These are phyloP conservation scores for Corvus cornix DNA, from an alignment of 2,113 vertebrate species.

Conservation along the genomic window DNA sequence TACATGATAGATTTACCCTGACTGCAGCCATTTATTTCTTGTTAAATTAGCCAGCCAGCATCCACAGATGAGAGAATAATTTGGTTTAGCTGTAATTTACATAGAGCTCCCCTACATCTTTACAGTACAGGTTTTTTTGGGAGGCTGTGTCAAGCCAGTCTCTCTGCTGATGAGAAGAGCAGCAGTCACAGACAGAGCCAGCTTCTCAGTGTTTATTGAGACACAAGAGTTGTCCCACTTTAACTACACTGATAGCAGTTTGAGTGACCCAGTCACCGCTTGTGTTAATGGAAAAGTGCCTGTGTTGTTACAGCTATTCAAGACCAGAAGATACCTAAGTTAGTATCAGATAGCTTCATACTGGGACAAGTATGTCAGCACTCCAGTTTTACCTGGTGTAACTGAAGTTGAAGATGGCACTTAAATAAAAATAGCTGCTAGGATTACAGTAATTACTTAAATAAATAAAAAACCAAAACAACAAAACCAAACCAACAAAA, in stretches of 20 bases:
- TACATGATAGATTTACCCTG: neutral
- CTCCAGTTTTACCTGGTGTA: neutral
- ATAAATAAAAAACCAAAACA: neutral
- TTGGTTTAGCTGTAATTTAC: neutral
- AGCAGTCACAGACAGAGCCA: neutral
- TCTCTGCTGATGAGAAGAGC: neutral
- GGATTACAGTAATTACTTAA: neutral
- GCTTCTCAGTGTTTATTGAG: neutral
- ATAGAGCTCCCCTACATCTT: neutral
- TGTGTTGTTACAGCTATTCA: neutral
- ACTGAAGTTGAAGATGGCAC: neutral
- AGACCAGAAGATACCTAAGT: neutral
- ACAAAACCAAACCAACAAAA: neutral
- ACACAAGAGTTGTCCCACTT: neutral
- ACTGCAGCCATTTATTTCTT: neutral
- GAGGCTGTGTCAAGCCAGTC: neutral
- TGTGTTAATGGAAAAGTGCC: neutral
- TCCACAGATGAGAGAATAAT: neutral
- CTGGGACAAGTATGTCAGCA: neutral
- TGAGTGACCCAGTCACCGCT: neutral
- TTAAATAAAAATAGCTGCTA: neutral
- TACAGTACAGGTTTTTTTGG: neutral
- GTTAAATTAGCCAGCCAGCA: neutral
- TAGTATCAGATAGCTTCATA: neutral
- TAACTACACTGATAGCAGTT: neutral